Evolutionary conservation across 2,888 invertebrate species (phyloP), one percentile per base, ranked within the genome.

Genomic region (Papilio elwesi): DNA sequence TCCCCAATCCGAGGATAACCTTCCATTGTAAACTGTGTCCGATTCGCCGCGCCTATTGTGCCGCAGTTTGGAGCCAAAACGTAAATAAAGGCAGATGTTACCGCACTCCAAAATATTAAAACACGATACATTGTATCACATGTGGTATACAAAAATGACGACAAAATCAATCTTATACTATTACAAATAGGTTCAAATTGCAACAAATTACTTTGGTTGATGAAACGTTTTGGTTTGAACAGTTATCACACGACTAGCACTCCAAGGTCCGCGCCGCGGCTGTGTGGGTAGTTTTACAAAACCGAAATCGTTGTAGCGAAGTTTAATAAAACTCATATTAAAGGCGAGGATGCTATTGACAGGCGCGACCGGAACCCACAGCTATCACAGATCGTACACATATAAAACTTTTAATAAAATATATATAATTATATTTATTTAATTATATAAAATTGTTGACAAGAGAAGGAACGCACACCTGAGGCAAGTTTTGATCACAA

Each of bases 71-170:
- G 85, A 91, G 90, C 90, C 91, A 87, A 91, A 92, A 92, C 92
- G 92, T 93, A 93, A 93, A 93, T 93, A 93, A 93, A 93, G 80
- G 89, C 93, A 93, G 93, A 93, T 93, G 93, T 93, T 92, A 88
- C 93, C 91, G 82, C 87, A 89, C 90, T 90, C 88, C 88, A 85
- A 87, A 90, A 87, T 83, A 83, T 84, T 81, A 79, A 78, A 75
- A 79, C 79, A 77, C 75, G 73, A 75, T 69, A 75, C 76, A 74
- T 75, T 75, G 67, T 71, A 69, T 80, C 76, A 71, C 79, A 84
- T 78, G 76, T 76, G 51, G 74, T 48, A 10, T 13, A 12, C 38
- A 49, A 51, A 68, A 59, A 38, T 59, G 78, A 78, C 67, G 7
- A 59, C 9, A 84, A 83, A 81, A 15, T 68, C 67, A 77, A 81